These are phyloP conservation scores for Pristiophorus japonicus DNA, from an alignment of 2,113 vertebrate genomes.

Conservation along the genomic window DNA sequence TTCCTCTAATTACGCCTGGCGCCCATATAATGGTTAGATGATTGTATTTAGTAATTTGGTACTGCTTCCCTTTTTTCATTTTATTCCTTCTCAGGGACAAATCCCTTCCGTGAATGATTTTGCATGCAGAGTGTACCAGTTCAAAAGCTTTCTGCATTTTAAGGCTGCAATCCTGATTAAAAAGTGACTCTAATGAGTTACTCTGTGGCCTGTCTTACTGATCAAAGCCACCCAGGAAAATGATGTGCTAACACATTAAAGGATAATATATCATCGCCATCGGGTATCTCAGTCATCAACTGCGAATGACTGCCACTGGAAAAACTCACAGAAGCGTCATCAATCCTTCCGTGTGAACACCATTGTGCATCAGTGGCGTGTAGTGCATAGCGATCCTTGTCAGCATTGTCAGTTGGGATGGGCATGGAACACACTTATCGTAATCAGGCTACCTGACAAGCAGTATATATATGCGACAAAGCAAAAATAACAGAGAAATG, in stretches of 20 bases:
- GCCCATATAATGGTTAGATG: not conserved
- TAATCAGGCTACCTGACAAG: not conserved
- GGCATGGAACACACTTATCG: not conserved
- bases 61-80: not conserved
- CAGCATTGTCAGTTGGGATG: not conserved
- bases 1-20: not conserved
- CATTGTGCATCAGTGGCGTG: not conserved
- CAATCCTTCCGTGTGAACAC: slow-evolving; percentile 5
- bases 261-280: not conserved
- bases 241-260: not conserved
- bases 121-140: not conserved
- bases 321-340: not conserved
- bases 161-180: not conserved
- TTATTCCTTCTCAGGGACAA: not conserved
- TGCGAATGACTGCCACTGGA: not conserved
- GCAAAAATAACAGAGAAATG: not conserved
- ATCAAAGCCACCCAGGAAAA: not conserved
- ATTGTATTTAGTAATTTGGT: not conserved
- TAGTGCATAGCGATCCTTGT: not conserved
- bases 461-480: not conserved
- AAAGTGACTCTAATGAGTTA: not conserved
- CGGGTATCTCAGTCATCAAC: not conserved
- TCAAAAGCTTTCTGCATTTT: not conserved
- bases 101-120: not conserved
- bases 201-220: not conserved